Base-by-base conservation (phyloP, 2,888 invertebrate species). In the Drosophila rellima region DNA sequence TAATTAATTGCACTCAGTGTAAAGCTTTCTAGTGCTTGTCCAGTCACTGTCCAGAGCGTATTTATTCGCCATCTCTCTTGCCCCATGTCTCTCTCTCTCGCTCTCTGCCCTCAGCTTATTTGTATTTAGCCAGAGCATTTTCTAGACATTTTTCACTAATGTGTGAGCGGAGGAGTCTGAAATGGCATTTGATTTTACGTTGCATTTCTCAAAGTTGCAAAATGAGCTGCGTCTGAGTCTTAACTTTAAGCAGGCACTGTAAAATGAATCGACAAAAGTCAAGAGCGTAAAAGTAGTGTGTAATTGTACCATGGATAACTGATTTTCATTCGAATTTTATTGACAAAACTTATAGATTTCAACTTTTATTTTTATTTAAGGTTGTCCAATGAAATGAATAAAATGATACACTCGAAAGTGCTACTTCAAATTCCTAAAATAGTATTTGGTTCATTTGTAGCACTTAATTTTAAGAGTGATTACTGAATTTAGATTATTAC, bases 1-100 rank as follows among this genome's bases (percentile, higher is more conserved):
- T 84, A 84, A 84, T 84, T 84, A 84, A 82, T 82, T 82, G 82
- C 82, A 82, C 84, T 82, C 84, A 82, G 82, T 65, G 78, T 70
- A 69, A 78, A 82, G 80, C 82, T 82, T 76, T 71, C 69, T 55
- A 83, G 63, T 67, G 70, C 68, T 39, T 45, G 62, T 68, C 68
- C 75, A 75, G 72, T 75, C 72, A 75, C 75, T 72, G 64, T 76
- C 76, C 76, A 76, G 44, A 65, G 61, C 73, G 63, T 75, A 75
- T 69, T 62, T 65, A 39, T 40, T 26, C 51, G 35, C 37, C 44
- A 15, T 20, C 37, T 17, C 39, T 29, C 52, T 40, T 44, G 13
- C 45, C 29, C 50, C 13, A 15, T 29, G 29, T 8, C 20, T 37
- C 37, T 40, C 31, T 51, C 18, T 39, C 33, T 56, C 42, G 23